A percentile compares a stretch with the other conserved stretches of the same genome.
phyloP scores from a whole-genome alignment of 2,797 vertebrate species.

The Protosalanx chinensis region DNA sequence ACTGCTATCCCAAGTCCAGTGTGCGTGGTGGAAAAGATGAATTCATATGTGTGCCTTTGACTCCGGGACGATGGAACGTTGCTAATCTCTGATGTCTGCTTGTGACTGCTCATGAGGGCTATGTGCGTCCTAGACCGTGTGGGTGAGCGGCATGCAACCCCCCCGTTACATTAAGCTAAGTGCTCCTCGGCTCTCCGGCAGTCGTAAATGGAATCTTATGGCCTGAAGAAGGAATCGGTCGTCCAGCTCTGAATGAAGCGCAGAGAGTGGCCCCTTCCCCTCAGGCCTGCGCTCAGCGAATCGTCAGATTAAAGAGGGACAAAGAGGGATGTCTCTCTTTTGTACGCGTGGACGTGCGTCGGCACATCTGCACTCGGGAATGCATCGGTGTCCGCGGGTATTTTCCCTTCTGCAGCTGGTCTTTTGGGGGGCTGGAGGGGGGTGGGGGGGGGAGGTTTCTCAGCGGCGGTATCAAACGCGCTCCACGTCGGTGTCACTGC shows the following conservation, averaged over 20 bases:
- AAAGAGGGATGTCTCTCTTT: slow-evolving; percentile 48
- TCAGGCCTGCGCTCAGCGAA: slow-evolving; percentile 62
- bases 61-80: background rate
- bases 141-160: slow-evolving; percentile 56
- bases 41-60: background rate
- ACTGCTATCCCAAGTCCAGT: background rate
- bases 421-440: background rate
- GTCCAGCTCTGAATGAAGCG: slow-evolving; percentile 60
- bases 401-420: background rate
- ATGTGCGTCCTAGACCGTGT: slow-evolving; percentile 10
- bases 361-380: background rate
- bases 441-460: background rate
- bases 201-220: slow-evolving; percentile 67
- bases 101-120: slow-evolving; percentile 12
- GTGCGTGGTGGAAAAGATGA: too few species aligned
- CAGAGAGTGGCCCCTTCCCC: slow-evolving; percentile 50
- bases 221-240: slow-evolving; percentile 52
- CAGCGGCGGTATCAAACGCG: background rate
- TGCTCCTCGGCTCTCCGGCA: slow-evolving; percentile 71
- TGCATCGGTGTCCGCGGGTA: background rate
- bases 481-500: background rate
- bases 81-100: background rate
- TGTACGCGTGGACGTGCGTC: slow-evolving; percentile 14
- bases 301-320: slow-evolving; percentile 60
- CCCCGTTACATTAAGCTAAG: slow-evolving; percentile 76